These are phyloP conservation scores for Hydrophis major DNA, from an alignment of 2,797 vertebrate species.

Conservation along the genomic window DNA sequence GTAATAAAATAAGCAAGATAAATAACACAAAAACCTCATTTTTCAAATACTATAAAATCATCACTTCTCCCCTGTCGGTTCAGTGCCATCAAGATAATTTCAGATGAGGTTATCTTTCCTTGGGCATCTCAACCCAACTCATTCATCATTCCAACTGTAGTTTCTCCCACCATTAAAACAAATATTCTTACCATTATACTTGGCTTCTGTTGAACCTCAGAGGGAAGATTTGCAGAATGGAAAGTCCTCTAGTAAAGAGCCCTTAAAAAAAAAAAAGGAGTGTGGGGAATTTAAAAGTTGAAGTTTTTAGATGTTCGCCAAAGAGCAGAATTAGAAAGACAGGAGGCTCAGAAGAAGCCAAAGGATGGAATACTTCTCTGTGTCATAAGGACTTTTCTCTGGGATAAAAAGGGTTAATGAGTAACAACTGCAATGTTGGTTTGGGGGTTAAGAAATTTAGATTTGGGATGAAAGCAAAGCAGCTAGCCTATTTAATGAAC, in stretches of 20 bases:
- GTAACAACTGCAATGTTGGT: background rate
- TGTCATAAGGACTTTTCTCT: background rate
- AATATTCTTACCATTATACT: background rate
- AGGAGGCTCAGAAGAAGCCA: background rate
- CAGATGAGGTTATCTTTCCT: background rate
- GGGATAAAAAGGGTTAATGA: conserved; percentile 10
- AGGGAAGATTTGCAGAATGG: background rate
- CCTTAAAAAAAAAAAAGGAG: background rate
- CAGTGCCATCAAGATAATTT: background rate
- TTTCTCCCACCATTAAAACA: background rate
- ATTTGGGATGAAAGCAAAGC: background rate
- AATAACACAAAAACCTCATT: background rate
- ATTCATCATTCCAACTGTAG: background rate
- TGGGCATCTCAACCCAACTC: background rate
- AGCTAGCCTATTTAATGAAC: background rate
- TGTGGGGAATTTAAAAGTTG: background rate
- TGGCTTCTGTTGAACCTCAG: background rate
- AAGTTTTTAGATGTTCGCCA: no score
- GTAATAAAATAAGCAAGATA: background rate
- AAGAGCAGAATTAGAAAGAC: background rate
- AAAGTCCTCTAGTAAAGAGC: background rate
- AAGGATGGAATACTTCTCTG: background rate
- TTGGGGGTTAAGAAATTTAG: background rate
- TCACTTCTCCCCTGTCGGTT: background rate
- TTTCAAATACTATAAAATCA: background rate